These are phyloP conservation scores for Capitulum mitella DNA, from an alignment of 2,888 invertebrate species.

Conservation along the genomic window DNA sequence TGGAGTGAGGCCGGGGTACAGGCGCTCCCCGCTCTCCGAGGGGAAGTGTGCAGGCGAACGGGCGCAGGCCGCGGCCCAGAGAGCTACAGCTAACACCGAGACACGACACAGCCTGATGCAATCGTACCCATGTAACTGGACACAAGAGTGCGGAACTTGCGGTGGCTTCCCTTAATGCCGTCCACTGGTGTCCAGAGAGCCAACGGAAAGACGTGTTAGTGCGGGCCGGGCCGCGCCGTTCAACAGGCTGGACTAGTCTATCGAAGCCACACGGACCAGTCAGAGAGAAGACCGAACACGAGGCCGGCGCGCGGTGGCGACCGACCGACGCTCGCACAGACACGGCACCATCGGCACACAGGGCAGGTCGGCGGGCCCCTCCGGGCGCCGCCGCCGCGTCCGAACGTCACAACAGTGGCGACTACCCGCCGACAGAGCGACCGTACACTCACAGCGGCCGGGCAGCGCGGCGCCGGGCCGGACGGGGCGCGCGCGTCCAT, in stretches of 20 bases:
- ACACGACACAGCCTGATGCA: neutral
- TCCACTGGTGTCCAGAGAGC: slow-evolving; percentile 61
- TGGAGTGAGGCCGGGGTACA: no score
- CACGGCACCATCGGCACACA: neutral
- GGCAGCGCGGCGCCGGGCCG: no score
- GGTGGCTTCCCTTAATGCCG: slow-evolving; percentile 97
- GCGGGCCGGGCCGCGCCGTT: neutral
- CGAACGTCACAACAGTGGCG: no score
- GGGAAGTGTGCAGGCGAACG: no score
- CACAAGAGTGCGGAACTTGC: slow-evolving; percentile 99
- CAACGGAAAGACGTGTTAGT: slow-evolving; percentile 11
- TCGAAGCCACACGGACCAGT: neutral
- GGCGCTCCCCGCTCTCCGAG: no score
- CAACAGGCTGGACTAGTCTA: neutral
- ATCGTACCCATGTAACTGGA: slow-evolving; percentile 95
- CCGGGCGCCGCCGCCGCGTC: no score
- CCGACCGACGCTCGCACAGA: neutral
- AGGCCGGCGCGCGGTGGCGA: neutral
- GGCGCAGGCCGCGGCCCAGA: no score
- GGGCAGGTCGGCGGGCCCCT: neutral
- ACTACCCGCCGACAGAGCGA: no score
- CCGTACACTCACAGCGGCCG: no score
- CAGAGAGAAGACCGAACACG: neutral
- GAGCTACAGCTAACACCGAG: slow-evolving; percentile 11
- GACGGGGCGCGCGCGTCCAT: no score